These are phyloP conservation scores for Rutpela maculata DNA, from an alignment of 2,888 invertebrate genomes.

Conservation along the genomic window DNA sequence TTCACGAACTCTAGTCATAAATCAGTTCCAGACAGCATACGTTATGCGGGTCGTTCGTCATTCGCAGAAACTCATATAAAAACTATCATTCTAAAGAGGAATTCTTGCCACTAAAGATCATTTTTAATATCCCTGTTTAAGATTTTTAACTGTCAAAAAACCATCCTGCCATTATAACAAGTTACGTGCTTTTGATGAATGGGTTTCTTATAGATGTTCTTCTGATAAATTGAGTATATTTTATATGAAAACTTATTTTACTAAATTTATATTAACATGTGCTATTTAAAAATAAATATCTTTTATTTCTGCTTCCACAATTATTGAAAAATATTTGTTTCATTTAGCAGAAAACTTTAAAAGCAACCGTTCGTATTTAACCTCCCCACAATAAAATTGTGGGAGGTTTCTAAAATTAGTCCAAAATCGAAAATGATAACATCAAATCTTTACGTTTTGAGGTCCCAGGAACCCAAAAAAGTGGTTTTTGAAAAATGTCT, in stretches of 20 bases:
- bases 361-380: no score
- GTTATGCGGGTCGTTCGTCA: conserved; percentile 70
- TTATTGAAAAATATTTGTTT: no score
- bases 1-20: conserved; percentile 67
- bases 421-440: no score
- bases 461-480: no score
- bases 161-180: conserved; percentile 36
- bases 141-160: conserved; percentile 53
- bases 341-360: no score
- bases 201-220: conserved; percentile 16
- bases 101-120: conserved; percentile 59
- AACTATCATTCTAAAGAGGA: conserved; percentile 58
- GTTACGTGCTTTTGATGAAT: conserved; percentile 38
- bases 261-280: neutral
- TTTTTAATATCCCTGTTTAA: conserved; percentile 60
- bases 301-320: no score
- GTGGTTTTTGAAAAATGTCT: no score
- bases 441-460: no score
- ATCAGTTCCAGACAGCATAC: conserved; percentile 72
- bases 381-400: no score
- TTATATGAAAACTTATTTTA: neutral
- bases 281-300: no score
- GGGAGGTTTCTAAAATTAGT: no score
- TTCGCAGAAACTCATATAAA: conserved; percentile 65
- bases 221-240: neutral